Conservation (phyloP, 1,140 invertebrate species). For the Rhyacophila brunnea region DNA sequence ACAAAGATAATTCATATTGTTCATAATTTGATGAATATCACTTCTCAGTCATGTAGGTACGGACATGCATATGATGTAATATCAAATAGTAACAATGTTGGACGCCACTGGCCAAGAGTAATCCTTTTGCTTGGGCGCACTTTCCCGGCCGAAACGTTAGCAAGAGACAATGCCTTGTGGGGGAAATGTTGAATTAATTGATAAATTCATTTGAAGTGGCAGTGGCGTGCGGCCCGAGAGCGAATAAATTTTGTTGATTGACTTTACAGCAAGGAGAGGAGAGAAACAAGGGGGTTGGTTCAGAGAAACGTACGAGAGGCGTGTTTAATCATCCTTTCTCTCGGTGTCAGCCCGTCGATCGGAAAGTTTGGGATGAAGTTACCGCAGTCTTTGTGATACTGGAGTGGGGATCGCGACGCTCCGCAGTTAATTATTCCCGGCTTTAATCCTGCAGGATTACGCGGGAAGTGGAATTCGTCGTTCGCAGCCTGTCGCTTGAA, state of each 20-base stretch:
- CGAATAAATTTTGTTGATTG: slow-evolving; percentile 36
- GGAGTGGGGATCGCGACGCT: slow-evolving; percentile 1
- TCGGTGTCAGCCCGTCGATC: slow-evolving; percentile 31
- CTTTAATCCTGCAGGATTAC: slow-evolving; percentile 28
- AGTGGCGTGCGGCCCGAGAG: slow-evolving; percentile 10
- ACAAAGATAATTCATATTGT: too few species aligned
- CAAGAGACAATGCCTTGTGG: slow-evolving; percentile 19
- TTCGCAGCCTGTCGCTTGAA: not conserved
- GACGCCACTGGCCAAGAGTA: not conserved
- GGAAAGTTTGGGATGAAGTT: slow-evolving; percentile 31
- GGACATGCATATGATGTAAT: not conserved
- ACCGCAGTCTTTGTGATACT: slow-evolving; percentile 28
- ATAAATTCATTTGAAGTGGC: slow-evolving; percentile 33
- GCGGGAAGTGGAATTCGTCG: slow-evolving; percentile 5
- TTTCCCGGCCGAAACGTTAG: not conserved
- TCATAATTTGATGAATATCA: too few species aligned
- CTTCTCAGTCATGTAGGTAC: too few species aligned
- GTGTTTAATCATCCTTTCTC: slow-evolving; percentile 36
- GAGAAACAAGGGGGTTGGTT: slow-evolving; percentile 1
- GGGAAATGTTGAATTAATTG: slow-evolving; percentile 27
- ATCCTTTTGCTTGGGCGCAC: not conserved
- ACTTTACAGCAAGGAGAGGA: slow-evolving; percentile 21
- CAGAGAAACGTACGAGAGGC: slow-evolving; percentile 24
- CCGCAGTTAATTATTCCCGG: slow-evolving; percentile 31
- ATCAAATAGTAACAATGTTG: not conserved